Evolutionary conservation across 2,797 vertebrate species (phyloP).

Genomic region (Pipistrellus pipistrellus): DNA sequence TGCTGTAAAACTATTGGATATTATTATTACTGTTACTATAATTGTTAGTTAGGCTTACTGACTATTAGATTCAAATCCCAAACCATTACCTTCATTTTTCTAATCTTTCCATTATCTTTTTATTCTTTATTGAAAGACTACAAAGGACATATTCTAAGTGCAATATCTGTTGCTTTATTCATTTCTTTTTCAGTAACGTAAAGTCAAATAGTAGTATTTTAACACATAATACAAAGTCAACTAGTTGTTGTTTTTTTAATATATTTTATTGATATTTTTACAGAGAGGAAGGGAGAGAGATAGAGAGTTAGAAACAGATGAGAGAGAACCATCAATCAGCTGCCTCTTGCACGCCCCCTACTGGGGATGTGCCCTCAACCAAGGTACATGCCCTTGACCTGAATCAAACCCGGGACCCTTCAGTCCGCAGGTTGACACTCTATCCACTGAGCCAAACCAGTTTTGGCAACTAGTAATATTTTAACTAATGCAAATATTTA

Average conservation of each 20-base stretch:
- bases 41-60: not conserved
- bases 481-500: slow-evolving; percentile 31
- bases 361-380: too few species aligned
- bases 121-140: not conserved
- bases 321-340: too few species aligned
- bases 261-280: too few species aligned
- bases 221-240: not conserved
- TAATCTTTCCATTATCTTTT: slow-evolving; percentile 41
- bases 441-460: too few species aligned
- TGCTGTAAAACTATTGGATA: not conserved
- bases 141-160: not conserved
- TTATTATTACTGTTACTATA: not conserved
- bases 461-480: not conserved
- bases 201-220: slow-evolving; percentile 21
- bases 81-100: not conserved
- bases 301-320: too few species aligned
- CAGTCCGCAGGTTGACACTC: too few species aligned
- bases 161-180: not conserved
- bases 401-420: too few species aligned
- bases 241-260: not conserved
- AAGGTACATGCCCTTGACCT: too few species aligned
- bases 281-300: too few species aligned
- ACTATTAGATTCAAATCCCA: not conserved
- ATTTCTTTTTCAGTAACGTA: not conserved
- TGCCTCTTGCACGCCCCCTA: too few species aligned